Evolutionary conservation across 2,113 vertebrate genomes (phyloP), one percentile per base, ranked within the genome.

Genomic region (Eleginops maclovinus): DNA sequence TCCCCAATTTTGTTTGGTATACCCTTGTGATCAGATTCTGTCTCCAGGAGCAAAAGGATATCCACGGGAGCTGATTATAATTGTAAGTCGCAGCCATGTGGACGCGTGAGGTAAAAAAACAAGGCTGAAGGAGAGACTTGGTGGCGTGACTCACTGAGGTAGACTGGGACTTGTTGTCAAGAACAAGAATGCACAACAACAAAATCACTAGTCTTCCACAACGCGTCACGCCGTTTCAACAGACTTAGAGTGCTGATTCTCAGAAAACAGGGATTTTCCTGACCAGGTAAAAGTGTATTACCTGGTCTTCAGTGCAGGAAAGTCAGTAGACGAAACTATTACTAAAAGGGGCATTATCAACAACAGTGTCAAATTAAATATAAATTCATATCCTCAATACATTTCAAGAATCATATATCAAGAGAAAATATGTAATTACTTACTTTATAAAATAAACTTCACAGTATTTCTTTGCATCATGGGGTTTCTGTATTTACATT

Each of bases 191-290:
- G 84, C 79, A 92, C 84, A 93, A 93, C 92, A 93, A 93, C 92
- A 93, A 93, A 93, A 93, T 93, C 92, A 93, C 92, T 93, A 93
- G 92, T 93, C 92, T 93, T 93, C 92, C 92, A 93, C 83, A 72
- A 19, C 11, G 78, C 10, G 76, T 58, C 76, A 44, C 92, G 74
- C 86, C 15, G n/a, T 13, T 55, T 43, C 28, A 40, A 40, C 12
- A 14, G 14, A 9, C 19, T 15, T 19, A 12, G 4, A 50, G 19
- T 2, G 2, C 22, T 21, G 53, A 59, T 59, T 4, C 10, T 44
- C 40, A 44, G 51, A 44, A n/a, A 28, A 22, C 26, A 41, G 14
- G 16, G 26, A 50, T 36, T 36, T 36, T 36, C 31, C 31, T 36
- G 7, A n/a, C n/a, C n/a, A n/a, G 31, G 7, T 1, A 1, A 36